phyloP scores from a whole-genome alignment of 2,113 vertebrate genomes.

The Myrmecobius fasciatus region DNA sequence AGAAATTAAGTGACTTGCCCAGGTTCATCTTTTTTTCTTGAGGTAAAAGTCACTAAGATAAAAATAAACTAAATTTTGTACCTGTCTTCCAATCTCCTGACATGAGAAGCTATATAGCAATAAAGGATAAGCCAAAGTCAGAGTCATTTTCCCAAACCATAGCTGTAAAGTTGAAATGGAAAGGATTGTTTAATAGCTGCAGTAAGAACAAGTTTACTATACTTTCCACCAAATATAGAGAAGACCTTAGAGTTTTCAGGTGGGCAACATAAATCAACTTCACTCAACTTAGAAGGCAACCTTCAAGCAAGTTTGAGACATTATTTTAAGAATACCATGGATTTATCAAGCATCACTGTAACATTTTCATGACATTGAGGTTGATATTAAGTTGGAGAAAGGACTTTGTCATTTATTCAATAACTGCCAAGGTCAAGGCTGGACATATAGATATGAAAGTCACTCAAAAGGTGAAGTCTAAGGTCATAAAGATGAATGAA shows the following conservation, averaged over 20 bases:
- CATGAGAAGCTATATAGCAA: not conserved
- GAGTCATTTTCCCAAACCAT: not conserved
- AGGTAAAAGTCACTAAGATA: conserved; percentile 55
- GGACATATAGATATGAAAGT: not conserved
- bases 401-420: conserved; percentile 31
- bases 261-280: not conserved
- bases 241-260: not conserved
- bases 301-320: conserved; percentile 11
- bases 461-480: not conserved
- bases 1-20: not conserved
- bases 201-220: conserved; percentile 33
- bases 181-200: not conserved
- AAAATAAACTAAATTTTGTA: conserved; percentile 40
- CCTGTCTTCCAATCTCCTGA: conserved; percentile 36
- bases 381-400: conserved; percentile 28
- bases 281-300: not conserved
- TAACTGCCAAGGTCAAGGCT: not conserved
- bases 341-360: conserved; percentile 34
- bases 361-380: conserved; percentile 12
- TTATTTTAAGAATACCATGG: not conserved
- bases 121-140: conserved; percentile 43
- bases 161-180: not conserved
- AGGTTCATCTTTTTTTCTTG: not conserved
- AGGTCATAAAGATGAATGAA: not conserved
- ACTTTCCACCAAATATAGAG: not conserved